Base-by-base conservation (phyloP, 2,797 vertebrate genomes). In the Hippocampus kuda region DNA sequence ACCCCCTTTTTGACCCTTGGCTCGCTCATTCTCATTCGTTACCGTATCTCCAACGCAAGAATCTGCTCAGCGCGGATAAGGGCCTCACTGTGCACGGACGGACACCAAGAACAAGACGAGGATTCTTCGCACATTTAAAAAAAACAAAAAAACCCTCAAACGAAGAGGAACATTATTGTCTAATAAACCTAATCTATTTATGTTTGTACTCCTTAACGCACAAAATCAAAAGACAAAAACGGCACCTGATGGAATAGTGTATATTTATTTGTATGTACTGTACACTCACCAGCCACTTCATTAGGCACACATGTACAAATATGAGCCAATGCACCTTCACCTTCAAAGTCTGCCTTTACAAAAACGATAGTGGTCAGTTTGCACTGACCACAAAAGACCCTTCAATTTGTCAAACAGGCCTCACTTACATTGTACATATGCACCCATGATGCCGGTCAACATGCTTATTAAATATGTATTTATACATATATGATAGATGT, bases 201-300 rank as follows among this genome's bases (percentile, higher is more conserved):
- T 46, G 15, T 51, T 51, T 72, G 74, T 82, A 80, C 83, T 83
- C 86, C 76, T 85, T 82, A 88, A 89, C 88, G 91, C 89, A 91
- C 87, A 89, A 86, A 84, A 89, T 74, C 85, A 72, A 77, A 73
- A 81, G 81, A 85, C 72, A 81, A 86, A 18, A 81, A 85, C 83
- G 30, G 81, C 84, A 86, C 79, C 83, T 79, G 81, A 80, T 69
- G 73, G 78, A 81, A 84, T 70, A 81, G 68, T 83, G 87, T 79
- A 83, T 75, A 66, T 66, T 42, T 53, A 38, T 63, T 77, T 68
- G 73, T 82, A 73, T 76, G 72, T 82, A 66, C 75, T 77, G 72
- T 84, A 67, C 78, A 71, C 63, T 26, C 63, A 27, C 42, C 63
- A 16, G 63, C n/a, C 63, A 65, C 63, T 48, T 48, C 15, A 27